phyloP scores from a whole-genome alignment of 2,888 invertebrate genomes.

The Griposia aprilina region DNA sequence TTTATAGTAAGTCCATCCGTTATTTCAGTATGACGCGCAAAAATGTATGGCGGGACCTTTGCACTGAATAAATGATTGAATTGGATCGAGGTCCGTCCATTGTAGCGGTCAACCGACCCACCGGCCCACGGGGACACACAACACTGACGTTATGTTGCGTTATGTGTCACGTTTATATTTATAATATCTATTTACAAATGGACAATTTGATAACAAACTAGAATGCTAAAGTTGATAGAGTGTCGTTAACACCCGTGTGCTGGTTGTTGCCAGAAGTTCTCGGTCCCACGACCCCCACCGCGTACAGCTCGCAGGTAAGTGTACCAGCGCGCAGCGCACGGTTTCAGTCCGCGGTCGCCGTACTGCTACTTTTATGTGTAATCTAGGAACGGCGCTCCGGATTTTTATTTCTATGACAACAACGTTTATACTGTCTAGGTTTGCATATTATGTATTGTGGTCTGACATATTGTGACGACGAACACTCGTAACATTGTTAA shows the following conservation, averaged over 20 bases:
- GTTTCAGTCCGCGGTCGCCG: not conserved
- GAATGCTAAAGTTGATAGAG: not conserved
- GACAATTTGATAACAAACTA: slow-evolving; percentile 2
- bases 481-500: no score
- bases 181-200: not conserved
- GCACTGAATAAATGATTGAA: slow-evolving; percentile 37
- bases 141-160: not conserved
- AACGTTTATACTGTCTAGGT: no score
- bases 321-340: no score
- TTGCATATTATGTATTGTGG: no score
- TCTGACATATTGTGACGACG: no score
- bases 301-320: not conserved
- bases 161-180: not conserved
- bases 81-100: slow-evolving; percentile 5
- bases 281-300: no score
- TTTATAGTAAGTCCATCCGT: not conserved
- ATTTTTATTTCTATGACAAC: no score
- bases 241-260: no score
- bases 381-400: no score
- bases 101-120: not conserved
- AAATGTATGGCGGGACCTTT: slow-evolving; percentile 11
- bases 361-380: not conserved
- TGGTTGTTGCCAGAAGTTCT: not conserved
- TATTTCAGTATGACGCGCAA: slow-evolving; percentile 16
- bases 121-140: not conserved